phyloP scores from a whole-genome alignment of 2,113 vertebrate species.

The Indri indri region DNA sequence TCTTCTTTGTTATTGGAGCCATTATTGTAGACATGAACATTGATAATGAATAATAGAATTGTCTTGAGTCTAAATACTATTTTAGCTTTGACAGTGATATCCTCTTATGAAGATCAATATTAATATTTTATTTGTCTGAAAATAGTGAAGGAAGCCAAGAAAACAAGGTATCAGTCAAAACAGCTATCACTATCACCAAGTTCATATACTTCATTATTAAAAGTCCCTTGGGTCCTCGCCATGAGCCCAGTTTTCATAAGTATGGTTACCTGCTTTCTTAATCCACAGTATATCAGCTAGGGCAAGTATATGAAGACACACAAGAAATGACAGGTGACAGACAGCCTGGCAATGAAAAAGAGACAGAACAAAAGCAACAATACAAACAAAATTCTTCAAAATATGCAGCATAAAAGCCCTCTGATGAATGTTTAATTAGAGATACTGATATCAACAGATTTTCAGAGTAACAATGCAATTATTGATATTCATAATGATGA shows the following conservation, averaged over 20 bases:
- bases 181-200: not conserved
- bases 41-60: not conserved
- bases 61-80: constrained; percentile 33
- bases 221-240: not conserved
- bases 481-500: constrained; percentile 33
- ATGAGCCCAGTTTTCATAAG: not conserved
- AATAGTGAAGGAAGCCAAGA: constrained; percentile 29
- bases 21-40: not conserved
- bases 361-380: constrained; percentile 49
- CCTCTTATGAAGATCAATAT: constrained; percentile 34
- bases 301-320: constrained; percentile 36
- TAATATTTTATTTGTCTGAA: constrained; percentile 2
- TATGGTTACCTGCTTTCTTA: constrained; percentile 35
- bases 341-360: constrained; percentile 31
- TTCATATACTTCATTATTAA: constrained; percentile 27
- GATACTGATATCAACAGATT: not conserved
- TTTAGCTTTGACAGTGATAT: constrained; percentile 35
- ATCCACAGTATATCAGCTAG: not conserved
- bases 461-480: not conserved
- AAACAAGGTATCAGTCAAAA: constrained; percentile 30
- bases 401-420: not conserved
- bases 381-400: constrained; percentile 45
- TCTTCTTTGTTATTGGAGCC: constrained; percentile 35
- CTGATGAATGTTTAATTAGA: constrained; percentile 17
- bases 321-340: constrained; percentile 29